Evolutionary conservation across 2,113 vertebrate species (phyloP).

Genomic region (Rhynchopsitta pachyrhyncha): DNA sequence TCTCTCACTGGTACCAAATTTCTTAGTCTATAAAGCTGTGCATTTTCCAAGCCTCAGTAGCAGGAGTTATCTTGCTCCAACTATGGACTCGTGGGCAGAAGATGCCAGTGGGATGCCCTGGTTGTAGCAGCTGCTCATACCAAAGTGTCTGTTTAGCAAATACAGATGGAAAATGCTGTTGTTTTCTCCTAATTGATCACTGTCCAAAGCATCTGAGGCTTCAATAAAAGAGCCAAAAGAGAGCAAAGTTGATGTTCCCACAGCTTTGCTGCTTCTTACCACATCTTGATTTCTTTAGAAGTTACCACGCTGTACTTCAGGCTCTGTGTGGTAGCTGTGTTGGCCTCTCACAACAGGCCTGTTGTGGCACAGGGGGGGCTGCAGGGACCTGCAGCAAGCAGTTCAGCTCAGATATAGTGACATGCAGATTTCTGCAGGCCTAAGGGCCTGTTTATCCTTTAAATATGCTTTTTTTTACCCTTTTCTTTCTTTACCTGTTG

Average conservation of each 20-base stretch:
- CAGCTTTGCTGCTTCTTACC: neutral
- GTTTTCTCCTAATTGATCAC: neutral
- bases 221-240: neutral
- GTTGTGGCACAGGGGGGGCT: neutral
- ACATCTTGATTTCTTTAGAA: neutral
- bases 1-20: neutral
- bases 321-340: neutral
- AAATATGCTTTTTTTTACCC: neutral
- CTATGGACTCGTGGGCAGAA: neutral
- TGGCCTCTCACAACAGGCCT: neutral
- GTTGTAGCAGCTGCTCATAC: neutral
- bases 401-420: neutral
- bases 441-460: neutral
- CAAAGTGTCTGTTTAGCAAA: neutral
- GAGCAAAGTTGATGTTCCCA: neutral
- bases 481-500: neutral
- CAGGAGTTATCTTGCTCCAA: neutral
- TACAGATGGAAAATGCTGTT: slow-evolving; percentile 4
- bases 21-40: neutral
- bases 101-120: slow-evolving; percentile 3
- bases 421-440: neutral
- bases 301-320: accelerated
- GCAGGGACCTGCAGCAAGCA: neutral
- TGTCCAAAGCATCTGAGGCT: slow-evolving; percentile 20
- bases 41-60: neutral